Evolutionary conservation across 2,113 vertebrate species (phyloP).

Genomic region (Otis tarda): DNA sequence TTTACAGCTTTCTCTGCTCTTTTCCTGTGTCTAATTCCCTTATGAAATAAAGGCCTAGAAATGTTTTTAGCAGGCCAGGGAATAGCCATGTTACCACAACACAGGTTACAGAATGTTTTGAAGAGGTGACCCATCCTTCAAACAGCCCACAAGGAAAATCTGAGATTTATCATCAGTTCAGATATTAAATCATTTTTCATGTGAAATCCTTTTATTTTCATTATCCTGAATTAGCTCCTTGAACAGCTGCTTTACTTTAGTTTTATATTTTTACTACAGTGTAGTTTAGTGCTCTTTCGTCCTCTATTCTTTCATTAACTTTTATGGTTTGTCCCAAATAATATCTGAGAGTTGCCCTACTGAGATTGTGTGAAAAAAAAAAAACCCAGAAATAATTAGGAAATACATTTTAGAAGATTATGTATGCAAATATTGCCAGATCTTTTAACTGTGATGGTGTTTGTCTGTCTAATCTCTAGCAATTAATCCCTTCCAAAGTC

Average conservation of each 20-base stretch:
- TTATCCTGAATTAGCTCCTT: neutral
- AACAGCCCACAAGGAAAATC: neutral
- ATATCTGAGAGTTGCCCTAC: neutral
- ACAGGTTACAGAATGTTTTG: neutral
- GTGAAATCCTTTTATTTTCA: neutral
- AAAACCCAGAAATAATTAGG: neutral
- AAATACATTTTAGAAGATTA: neutral
- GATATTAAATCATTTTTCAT: neutral
- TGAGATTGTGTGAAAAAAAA: neutral
- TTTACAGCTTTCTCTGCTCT: conserved; percentile 41
- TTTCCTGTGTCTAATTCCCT: neutral
- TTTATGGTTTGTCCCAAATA: neutral
- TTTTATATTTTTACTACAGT: neutral
- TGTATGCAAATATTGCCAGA: neutral
- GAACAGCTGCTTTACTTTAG: neutral
- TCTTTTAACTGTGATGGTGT: neutral
- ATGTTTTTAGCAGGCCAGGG: neutral
- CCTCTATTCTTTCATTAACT: neutral
- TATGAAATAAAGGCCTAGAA: neutral
- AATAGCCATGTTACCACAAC: neutral
- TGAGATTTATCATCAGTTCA: neutral
- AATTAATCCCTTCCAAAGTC: neutral
- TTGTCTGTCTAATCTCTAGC: neutral
- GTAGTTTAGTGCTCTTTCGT: neutral
- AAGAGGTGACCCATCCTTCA: neutral